Evolutionary conservation across 1,140 invertebrate genomes (phyloP).

Genomic region (Pollicipes pollicipes): DNA sequence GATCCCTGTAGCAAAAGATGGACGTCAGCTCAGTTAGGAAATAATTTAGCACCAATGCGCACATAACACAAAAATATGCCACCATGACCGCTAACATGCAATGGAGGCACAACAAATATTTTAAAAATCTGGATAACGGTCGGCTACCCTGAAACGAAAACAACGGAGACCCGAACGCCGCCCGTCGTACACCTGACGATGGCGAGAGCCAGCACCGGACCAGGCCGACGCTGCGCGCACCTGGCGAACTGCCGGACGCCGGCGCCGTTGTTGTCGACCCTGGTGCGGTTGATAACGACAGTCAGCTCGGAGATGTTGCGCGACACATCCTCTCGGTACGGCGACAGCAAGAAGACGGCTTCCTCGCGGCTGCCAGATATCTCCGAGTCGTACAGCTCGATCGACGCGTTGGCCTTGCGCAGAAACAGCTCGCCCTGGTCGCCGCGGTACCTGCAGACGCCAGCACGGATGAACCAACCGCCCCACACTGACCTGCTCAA

Average conservation of each 20-base stretch:
- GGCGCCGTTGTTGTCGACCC: constrained; percentile 64
- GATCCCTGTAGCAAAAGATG: constrained; percentile 40
- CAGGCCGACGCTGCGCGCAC: constrained; percentile 18
- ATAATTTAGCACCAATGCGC: too few species aligned
- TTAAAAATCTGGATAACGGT: too few species aligned
- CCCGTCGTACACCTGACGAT: neutral
- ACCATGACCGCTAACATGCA: too few species aligned
- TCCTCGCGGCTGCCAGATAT: constrained; percentile 59
- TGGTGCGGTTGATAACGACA: constrained; percentile 62
- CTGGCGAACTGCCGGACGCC: constrained; percentile 66
- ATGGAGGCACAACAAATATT: too few species aligned
- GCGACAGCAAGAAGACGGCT: constrained; percentile 60
- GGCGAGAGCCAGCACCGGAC: too few species aligned
- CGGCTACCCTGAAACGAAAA: too few species aligned
- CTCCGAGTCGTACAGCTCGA: constrained; percentile 57
- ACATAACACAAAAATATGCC: too few species aligned
- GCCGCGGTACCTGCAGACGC: neutral
- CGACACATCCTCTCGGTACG: constrained; percentile 50
- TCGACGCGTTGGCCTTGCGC: constrained; percentile 68
- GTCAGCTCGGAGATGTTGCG: constrained; percentile 68
- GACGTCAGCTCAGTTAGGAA: neutral
- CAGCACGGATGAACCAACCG: too few species aligned
- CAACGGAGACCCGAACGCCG: too few species aligned
- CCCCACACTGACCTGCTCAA: too few species aligned
- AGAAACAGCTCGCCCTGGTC: constrained; percentile 24